Base-by-base conservation (phyloP, 2,113 vertebrate genomes). In the Capricornis sumatraensis region DNA sequence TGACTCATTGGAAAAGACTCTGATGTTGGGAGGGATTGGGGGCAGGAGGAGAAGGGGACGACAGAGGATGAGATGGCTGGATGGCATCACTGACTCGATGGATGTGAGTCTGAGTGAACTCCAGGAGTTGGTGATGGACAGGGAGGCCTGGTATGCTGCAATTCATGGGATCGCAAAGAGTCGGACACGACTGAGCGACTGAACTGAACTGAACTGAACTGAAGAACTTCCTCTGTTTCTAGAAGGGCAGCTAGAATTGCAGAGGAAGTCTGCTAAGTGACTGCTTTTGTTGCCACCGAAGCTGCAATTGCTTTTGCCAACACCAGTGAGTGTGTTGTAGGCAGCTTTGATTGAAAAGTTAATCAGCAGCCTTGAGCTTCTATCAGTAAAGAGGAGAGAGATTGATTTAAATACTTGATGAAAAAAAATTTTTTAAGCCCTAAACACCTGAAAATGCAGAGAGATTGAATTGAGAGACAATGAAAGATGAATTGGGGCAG, bases 321-420 rank as follows among this genome's bases (percentile, higher is more conserved):
- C 12, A 7, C 57, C 14, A 30, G 33, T 52, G 30, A 45, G 25
- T 4, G 15, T 64, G 60, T n/a, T 27, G 82, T 43, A 97, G 94
- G 93, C 52, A 89, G 97, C 78, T 96, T 96, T 98, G 98, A 97
- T 96, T 98, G 96, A 98, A 97, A 97, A 97, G 92, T 97, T 98
- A 97, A 98, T 97, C 97, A 98, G 95, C 52, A 89, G 90, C 57
- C 92, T 97, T 86, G 95, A 89, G 96, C 78, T 81, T 95, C 96
- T 96, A 96, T 97, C 97, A 98, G 78, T 94, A 97, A 98, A 94
- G 81, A 96, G 52, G 78, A 97, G 85, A 92, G 90, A 98, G 94
- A 98, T 60, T 96, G 96, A 98, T 97, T 97, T 98, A 96, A 98
- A 98, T 81, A 96, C 94, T 93, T 92, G 92, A 96, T 95, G 93